Evolutionary conservation across 2,113 vertebrate genomes (phyloP).

Genomic region (Formicarius rufipectus): DNA sequence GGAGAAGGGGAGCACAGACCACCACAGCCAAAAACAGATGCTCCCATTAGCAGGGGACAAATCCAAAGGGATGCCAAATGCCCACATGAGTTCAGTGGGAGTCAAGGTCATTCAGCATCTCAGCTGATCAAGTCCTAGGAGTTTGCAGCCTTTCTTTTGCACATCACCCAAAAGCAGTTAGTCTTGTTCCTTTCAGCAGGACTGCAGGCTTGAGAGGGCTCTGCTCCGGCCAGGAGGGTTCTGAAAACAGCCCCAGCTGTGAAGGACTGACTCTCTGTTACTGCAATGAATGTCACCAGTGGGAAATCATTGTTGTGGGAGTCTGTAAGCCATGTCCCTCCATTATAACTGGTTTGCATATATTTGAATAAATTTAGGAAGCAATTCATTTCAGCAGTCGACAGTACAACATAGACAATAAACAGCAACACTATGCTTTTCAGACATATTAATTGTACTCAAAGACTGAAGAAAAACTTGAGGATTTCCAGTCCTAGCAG

Average conservation of each 20-base stretch:
- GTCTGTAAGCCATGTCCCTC: neutral
- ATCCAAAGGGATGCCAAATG: neutral
- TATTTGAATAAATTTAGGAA: slow-evolving; percentile 47
- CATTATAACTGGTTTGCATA: neutral
- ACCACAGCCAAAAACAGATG: neutral
- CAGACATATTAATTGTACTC: neutral
- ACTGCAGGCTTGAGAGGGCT: neutral
- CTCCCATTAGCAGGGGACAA: neutral
- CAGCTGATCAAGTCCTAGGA: neutral
- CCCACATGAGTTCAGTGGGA: neutral
- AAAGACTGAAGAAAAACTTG: neutral
- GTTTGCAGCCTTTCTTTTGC: neutral
- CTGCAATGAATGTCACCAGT: neutral
- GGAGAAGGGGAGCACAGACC: neutral
- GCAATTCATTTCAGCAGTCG: slow-evolving; percentile 14
- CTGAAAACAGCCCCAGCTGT: slow-evolving; percentile 7
- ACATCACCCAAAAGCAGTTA: neutral
- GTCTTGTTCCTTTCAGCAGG: neutral
- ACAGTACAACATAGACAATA: neutral
- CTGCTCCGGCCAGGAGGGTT: neutral
- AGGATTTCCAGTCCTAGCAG: neutral
- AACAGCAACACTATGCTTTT: neutral
- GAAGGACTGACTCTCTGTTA: neutral
- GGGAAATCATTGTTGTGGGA: neutral
- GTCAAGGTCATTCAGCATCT: neutral